phyloP scores from a whole-genome alignment of 2,113 vertebrate species.

The cat (Felis catus) region F.catus_Fca126_mat1.0 CM031417.1:48346501-48347000 shows the following conservation, averaged over 20 bases:
- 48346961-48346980: conserved; percentile 6
- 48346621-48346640: neutral
- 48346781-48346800: neutral
- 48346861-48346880: conserved; percentile 38
- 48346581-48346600: neutral
- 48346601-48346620: neutral
- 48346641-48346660: neutral
- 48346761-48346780: conserved; percentile 29
- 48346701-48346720: neutral
- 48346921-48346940: neutral
- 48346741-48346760: conserved; percentile 36
- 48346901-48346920: neutral
- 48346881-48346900: neutral
- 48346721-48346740: conserved; percentile 30
- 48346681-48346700: conserved; percentile 26
- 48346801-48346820: neutral
- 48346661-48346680: conserved; percentile 31
- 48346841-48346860: neutral
- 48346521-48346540: neutral
- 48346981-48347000: no score
- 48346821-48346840: neutral
- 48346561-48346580: conserved; percentile 46
- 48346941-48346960: neutral
- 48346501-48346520: neutral
- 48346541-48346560: conserved; percentile 37